Percentiles rank a stretch among this genome's conserved stretches.
Conservation (phyloP, 1,140 invertebrate genomes). For the Cheumatopsyche charites region DNA sequence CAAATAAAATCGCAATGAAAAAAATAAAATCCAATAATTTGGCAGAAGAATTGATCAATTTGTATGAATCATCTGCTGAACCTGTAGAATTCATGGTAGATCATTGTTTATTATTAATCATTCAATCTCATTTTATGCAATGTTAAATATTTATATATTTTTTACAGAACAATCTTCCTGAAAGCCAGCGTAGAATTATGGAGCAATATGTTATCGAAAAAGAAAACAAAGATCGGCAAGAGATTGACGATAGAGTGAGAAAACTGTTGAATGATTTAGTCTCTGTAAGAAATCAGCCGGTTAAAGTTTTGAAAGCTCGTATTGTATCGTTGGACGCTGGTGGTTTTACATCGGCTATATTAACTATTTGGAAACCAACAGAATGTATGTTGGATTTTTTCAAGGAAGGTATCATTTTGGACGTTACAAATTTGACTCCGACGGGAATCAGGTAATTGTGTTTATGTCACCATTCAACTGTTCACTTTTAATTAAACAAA, state of each 20-base stretch:
- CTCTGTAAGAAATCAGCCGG: background rate
- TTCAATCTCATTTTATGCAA: background rate
- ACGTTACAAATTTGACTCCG: slow-evolving; percentile 55
- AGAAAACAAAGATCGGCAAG: slow-evolving; percentile 7
- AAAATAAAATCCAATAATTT: background rate
- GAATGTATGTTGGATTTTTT: slow-evolving; percentile 58
- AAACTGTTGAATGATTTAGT: slow-evolving; percentile 32
- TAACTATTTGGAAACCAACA: slow-evolving; percentile 61
- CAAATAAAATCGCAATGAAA: background rate
- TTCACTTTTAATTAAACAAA: background rate
- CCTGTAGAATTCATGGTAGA: slow-evolving; percentile 42
- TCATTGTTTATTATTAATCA: slow-evolving; percentile 12
- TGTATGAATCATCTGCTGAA: slow-evolving; percentile 38
- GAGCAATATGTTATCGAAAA: slow-evolving; percentile 23
- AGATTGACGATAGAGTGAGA: slow-evolving; percentile 33
- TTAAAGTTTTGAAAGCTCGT: slow-evolving; percentile 34
- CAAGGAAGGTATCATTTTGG: slow-evolving; percentile 59
- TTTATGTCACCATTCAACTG: background rate
- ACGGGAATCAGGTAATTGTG: slow-evolving; percentile 53
- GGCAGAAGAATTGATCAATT: slow-evolving; percentile 12
- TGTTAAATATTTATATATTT: background rate
- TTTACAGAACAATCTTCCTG: slow-evolving; percentile 34
- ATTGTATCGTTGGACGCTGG: slow-evolving; percentile 8
- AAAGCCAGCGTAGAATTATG: slow-evolving; percentile 18
- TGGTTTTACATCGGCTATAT: slow-evolving; percentile 24